These are phyloP conservation scores for Melanotaenia nigrans DNA, from an alignment of 2,797 vertebrate species.

Conservation along the genomic window DNA sequence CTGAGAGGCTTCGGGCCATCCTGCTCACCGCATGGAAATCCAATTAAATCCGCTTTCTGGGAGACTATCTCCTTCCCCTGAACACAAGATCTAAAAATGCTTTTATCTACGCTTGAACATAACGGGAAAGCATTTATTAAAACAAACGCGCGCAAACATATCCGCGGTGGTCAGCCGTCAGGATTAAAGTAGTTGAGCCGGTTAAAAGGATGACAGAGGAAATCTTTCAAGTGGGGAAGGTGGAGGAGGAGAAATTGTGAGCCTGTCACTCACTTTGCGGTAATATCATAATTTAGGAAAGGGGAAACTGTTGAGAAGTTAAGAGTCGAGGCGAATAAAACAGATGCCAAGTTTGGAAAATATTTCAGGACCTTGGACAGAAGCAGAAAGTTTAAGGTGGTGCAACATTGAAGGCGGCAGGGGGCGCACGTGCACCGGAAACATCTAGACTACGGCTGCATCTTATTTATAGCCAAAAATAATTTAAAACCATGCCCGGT, in stretches of 20 bases:
- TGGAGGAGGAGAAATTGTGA: conserved; percentile 27
- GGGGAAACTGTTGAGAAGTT: background rate
- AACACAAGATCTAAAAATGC: background rate
- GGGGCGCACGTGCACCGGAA: conserved; percentile 41
- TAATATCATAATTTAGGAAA: background rate
- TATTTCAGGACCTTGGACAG: conserved; percentile 63
- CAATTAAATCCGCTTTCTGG: conserved; percentile 45
- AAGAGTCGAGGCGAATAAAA: background rate
- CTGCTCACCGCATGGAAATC: conserved; percentile 36
- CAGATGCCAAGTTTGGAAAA: background rate
- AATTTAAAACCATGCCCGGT: too few species aligned
- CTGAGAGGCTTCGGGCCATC: conserved; percentile 40
- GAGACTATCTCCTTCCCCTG: background rate
- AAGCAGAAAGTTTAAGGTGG: conserved; percentile 15
- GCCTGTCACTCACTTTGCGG: conserved; percentile 1
- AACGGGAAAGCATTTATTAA: conserved; percentile 30
- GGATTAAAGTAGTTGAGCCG: conserved; percentile 82
- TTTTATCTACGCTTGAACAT: conserved; percentile 32
- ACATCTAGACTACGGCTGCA: background rate
- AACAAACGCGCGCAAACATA: conserved; percentile 28
- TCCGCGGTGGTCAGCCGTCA: conserved; percentile 60
- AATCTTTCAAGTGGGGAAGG: conserved; percentile 66
- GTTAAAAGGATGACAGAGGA: conserved; percentile 81
- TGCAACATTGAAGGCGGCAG: background rate
- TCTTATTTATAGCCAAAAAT: background rate